A percentile compares a stretch with the other conserved stretches of the same genome.
phyloP scores from a whole-genome alignment of 2,113 vertebrate species.

The Grammomys surdaster region DNA sequence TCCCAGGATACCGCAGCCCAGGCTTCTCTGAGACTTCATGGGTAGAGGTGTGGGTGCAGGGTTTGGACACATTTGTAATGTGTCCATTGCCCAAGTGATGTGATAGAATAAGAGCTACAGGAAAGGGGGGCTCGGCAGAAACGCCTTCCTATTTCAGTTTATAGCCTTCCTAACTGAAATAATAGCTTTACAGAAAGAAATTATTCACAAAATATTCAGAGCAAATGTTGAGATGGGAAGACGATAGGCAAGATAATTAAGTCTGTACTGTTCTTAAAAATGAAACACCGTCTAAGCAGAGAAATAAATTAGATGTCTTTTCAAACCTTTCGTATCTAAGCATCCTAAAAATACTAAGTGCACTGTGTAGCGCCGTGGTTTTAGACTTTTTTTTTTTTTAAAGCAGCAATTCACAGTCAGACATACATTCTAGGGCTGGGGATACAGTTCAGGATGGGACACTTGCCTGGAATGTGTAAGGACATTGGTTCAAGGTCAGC shows the following conservation, averaged over 20 bases:
- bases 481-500: not conserved
- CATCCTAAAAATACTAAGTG: conserved; percentile 27
- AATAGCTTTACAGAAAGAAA: conserved; percentile 47
- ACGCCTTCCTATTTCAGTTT: conserved; percentile 24
- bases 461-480: not conserved
- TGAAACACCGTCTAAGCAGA: conserved; percentile 34
- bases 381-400: not conserved
- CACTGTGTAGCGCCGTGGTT: not conserved
- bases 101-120: not conserved
- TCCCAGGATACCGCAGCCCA: not conserved
- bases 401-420: conserved; percentile 36
- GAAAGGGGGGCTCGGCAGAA: not conserved
- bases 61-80: not conserved
- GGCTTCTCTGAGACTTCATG: not conserved
- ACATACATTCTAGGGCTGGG: not conserved
- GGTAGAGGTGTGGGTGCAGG: not conserved
- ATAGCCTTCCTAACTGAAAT: conserved; percentile 55
- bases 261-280: conserved; percentile 48
- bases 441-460: not conserved
- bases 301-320: conserved; percentile 51
- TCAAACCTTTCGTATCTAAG: conserved; percentile 52
- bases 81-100: not conserved
- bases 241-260: conserved; percentile 50
- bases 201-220: conserved; percentile 59
- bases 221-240: conserved; percentile 48